phyloP scores from a whole-genome alignment of 1,140 invertebrate species.

The Drosophila orosa region DNA sequence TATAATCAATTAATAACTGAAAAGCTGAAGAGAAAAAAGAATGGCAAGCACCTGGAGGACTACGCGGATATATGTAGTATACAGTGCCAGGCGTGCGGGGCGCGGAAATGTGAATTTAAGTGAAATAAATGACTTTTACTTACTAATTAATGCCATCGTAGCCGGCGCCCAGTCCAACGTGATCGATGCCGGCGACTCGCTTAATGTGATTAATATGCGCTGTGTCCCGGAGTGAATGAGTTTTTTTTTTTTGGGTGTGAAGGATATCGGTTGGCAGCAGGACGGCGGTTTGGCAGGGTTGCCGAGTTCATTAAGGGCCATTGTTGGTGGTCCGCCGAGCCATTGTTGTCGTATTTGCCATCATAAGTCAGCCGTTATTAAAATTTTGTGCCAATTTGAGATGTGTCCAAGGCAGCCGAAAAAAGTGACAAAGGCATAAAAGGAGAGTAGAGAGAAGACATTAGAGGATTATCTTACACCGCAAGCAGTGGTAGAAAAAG shows the following conservation, averaged over 20 bases:
- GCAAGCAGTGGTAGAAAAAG: conserved; percentile 9
- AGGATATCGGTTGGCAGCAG: conserved; percentile 54
- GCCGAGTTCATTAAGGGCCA: conserved; percentile 73
- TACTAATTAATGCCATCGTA: conserved; percentile 96
- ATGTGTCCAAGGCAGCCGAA: conserved; percentile 56
- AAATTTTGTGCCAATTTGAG: conserved; percentile 69
- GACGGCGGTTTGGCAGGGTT: conserved; percentile 20
- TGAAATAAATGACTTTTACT: conserved; percentile 86
- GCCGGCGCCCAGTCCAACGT: conserved; percentile 94
- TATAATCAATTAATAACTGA: conserved; percentile 81
- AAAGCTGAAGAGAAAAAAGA: conserved; percentile 26
- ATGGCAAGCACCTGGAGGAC: conserved; percentile 52
- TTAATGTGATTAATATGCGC: conserved; percentile 97
- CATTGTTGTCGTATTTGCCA: conserved; percentile 50
- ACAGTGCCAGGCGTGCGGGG: conserved; percentile 21
- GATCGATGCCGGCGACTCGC: conserved; percentile 93
- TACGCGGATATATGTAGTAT: background rate
- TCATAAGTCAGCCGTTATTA: conserved; percentile 74
- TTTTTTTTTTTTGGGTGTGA: conserved; percentile 16
- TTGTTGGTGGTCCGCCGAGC: conserved; percentile 53
- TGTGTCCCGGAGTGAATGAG: conserved; percentile 76
- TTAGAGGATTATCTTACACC: conserved; percentile 55
- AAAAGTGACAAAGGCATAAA: conserved; percentile 53
- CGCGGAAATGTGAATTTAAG: conserved; percentile 73
- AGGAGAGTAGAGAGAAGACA: conserved; percentile 37